A percentile compares a stretch with the other conserved stretches of the same genome.
Conservation (phyloP, 1,140 invertebrate species). For the Formica selysi region DNA sequence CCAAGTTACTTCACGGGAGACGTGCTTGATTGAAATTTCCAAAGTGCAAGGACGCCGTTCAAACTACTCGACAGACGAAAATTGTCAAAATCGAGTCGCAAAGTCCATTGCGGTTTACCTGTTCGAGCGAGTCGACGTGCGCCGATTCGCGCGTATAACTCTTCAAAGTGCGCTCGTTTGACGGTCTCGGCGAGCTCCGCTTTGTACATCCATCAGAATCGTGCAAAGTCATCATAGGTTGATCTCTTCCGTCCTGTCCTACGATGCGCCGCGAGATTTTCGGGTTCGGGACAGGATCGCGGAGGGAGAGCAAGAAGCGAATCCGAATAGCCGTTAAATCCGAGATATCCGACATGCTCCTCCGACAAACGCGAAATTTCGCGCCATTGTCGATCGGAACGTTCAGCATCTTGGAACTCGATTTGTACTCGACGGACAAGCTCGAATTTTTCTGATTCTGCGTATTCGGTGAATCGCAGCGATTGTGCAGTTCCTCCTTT, state of each 20-base stretch:
- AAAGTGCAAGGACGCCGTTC: conserved; percentile 31
- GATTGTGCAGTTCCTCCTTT: background rate
- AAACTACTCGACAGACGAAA: conserved; percentile 13
- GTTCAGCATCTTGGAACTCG: background rate
- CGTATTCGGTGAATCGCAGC: conserved; percentile 67
- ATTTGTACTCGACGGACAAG: conserved; percentile 76
- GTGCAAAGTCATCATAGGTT: background rate
- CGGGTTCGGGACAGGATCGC: background rate
- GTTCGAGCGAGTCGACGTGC: conserved; percentile 43
- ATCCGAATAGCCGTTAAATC: background rate
- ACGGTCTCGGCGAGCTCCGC: background rate
- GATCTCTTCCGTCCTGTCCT: background rate
- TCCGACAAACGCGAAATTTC: background rate
- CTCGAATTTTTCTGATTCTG: conserved; percentile 77
- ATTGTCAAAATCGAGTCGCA: conserved; percentile 11
- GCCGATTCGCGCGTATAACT: conserved; percentile 21
- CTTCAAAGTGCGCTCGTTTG: conserved; percentile 4
- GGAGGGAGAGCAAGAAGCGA: conserved; percentile 68
- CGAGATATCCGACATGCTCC: conserved; percentile 21
- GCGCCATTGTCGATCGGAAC: background rate
- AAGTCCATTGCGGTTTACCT: conserved; percentile 66
- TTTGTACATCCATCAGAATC: background rate
- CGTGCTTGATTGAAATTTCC: conserved; percentile 3
- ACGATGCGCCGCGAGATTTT: background rate
- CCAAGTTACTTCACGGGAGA: background rate